These are phyloP conservation scores for Siniperca scherzeri DNA, from an alignment of 2,797 vertebrate genomes.

Conservation along the genomic window DNA sequence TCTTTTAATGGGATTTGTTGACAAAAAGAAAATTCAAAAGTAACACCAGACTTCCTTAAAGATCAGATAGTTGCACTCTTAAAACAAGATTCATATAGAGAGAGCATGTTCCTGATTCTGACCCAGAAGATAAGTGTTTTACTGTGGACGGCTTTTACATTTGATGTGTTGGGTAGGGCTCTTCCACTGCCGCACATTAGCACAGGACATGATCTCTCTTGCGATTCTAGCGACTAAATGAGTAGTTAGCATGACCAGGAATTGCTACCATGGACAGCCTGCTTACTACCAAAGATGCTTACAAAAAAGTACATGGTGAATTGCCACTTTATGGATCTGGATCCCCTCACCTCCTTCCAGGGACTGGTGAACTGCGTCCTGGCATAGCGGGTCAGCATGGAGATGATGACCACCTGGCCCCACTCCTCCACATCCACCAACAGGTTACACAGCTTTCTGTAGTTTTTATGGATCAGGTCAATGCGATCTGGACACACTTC, in stretches of 20 bases:
- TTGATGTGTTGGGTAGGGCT: too few species aligned
- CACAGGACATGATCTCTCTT: not conserved
- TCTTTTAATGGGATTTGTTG: too few species aligned
- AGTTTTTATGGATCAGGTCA: conserved; percentile 98
- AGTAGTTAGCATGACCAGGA: not conserved
- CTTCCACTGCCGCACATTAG: not conserved
- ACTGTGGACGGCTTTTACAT: too few species aligned
- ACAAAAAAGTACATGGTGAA: too few species aligned
- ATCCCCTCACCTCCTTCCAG: conserved; percentile 91
- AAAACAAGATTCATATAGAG: too few species aligned
- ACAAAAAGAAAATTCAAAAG: too few species aligned
- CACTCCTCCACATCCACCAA: conserved; percentile 98
- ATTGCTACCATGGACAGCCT: not conserved
- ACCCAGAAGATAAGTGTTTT: too few species aligned
- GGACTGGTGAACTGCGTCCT: conserved; percentile 96
- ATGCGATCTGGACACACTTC: conserved; percentile 98
- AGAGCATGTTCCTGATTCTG: too few species aligned
- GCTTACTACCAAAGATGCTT: too few species aligned
- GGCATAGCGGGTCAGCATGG: conserved; percentile 97
- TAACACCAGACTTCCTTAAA: too few species aligned
- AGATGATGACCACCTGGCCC: conserved; percentile 98
- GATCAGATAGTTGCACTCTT: too few species aligned
- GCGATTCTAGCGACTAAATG: not conserved
- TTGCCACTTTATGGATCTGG: not conserved
- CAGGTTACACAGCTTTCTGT: conserved; percentile 97